These are phyloP conservation scores for Parotocinclus haroldoi DNA, from an alignment of 2,797 vertebrate species.

Conservation along the genomic window DNA sequence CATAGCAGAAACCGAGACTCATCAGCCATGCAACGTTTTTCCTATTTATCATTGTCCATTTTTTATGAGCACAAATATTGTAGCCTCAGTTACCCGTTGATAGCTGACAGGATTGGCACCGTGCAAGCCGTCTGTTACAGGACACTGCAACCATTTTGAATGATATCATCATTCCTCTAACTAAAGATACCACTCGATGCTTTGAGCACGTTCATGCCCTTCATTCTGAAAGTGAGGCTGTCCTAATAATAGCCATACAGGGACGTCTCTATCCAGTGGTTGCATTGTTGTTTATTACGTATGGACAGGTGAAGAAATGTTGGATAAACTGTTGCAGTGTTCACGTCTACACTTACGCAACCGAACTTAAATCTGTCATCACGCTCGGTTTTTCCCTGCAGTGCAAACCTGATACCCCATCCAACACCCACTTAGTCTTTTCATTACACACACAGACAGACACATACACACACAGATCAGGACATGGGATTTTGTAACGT, in stretches of 20 bases:
- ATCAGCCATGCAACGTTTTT: no score
- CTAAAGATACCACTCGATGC: no score
- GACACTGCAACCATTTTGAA: no score
- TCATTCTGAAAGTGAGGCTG: no score
- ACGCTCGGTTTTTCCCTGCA: constrained; percentile 6
- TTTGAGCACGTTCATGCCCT: no score
- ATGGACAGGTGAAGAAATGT: constrained; percentile 12
- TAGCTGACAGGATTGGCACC: no score
- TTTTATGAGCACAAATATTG: no score
- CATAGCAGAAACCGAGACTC: no score
- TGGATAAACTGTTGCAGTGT: constrained; percentile 1
- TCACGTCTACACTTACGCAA: not conserved
- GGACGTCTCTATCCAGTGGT: not conserved
- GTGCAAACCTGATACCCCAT: constrained; percentile 34
- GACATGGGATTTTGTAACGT: constrained; percentile 25
- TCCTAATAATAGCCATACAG: not conserved
- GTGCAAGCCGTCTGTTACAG: no score
- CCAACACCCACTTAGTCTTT: constrained; percentile 25
- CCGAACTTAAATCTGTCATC: constrained; percentile 1
- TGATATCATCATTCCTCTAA: no score
- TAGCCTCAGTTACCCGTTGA: no score
- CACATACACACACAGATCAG: not conserved
- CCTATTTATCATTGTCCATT: no score
- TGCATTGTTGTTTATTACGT: not conserved
- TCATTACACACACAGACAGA: constrained; percentile 19